These are phyloP conservation scores for Squalus acanthias DNA, from an alignment of 2,797 vertebrate species.

Conservation along the genomic window DNA sequence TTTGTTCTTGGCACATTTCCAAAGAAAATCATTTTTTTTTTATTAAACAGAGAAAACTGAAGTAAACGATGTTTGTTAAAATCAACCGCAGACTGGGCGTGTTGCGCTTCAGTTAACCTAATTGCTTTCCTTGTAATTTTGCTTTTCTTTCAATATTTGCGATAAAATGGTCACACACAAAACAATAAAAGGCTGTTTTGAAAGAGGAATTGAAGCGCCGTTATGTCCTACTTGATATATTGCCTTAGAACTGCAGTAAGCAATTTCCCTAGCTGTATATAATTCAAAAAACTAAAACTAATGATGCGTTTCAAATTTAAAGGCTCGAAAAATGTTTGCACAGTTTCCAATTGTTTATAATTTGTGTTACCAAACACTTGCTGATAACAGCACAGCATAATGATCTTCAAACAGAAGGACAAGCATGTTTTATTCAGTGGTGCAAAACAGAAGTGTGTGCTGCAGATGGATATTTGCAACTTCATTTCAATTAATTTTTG, in stretches of 20 bases:
- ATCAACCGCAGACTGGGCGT: neutral
- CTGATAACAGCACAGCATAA: neutral
- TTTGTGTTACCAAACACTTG: neutral
- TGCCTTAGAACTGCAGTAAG: neutral
- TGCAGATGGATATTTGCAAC: neutral
- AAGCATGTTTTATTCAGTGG: neutral
- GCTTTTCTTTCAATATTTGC: neutral
- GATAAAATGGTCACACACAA: neutral
- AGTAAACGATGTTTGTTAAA: neutral
- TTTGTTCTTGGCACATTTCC: neutral
- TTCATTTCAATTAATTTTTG: neutral
- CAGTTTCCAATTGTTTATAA: neutral
- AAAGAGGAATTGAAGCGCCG: neutral
- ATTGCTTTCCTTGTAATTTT: neutral
- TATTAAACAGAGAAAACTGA: neutral
- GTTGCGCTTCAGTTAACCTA: neutral
- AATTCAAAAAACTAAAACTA: constrained; percentile 1
- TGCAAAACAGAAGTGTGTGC: neutral
- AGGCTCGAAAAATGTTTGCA: neutral
- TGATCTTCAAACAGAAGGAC: neutral
- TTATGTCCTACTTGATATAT: neutral
- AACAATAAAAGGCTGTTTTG: neutral
- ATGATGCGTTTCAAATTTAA: neutral
- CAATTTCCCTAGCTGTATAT: neutral
- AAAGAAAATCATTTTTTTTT: neutral